These are phyloP conservation scores for Malthinus flaveolus DNA, from an alignment of 2,888 invertebrate genomes.

Conservation along the genomic window DNA sequence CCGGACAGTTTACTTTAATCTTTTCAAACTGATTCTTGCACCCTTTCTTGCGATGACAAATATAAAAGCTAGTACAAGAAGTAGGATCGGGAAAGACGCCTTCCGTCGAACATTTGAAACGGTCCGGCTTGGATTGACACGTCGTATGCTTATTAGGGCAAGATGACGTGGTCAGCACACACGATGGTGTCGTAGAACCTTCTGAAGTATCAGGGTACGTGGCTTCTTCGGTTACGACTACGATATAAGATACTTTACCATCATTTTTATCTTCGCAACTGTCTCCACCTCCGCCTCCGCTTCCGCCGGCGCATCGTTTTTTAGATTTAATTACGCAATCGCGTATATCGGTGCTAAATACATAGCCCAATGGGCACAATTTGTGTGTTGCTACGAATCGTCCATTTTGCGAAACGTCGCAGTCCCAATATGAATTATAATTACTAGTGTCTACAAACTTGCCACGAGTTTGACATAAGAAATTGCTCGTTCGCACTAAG, in stretches of 20 bases:
- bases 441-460: constrained; percentile 5
- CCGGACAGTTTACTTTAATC: constrained; percentile 1
- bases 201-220: constrained; percentile 4
- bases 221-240: constrained; percentile 6
- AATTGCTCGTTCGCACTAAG: not conserved
- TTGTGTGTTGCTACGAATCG: constrained; percentile 28
- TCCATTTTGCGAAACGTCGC: constrained; percentile 13
- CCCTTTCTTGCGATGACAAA: constrained; percentile 8
- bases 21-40: not conserved
- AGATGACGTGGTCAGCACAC: not conserved
- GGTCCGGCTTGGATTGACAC: not conserved
- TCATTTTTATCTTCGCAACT: constrained; percentile 2
- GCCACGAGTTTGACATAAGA: not conserved
- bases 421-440: constrained; percentile 9
- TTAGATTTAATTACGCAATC: constrained; percentile 1
- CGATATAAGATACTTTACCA: constrained; percentile 9
- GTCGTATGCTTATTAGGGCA: not conserved
- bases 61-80: constrained; percentile 10
- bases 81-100: constrained; percentile 20
- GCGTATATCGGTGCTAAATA: constrained; percentile 2
- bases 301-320: not conserved
- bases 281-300: too few relatives aligned
- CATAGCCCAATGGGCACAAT: constrained; percentile 6
- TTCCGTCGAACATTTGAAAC: constrained; percentile 13
- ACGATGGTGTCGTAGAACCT: not conserved